Conservation (phyloP, 2,113 vertebrate species). For the Canis aureus region DNA sequence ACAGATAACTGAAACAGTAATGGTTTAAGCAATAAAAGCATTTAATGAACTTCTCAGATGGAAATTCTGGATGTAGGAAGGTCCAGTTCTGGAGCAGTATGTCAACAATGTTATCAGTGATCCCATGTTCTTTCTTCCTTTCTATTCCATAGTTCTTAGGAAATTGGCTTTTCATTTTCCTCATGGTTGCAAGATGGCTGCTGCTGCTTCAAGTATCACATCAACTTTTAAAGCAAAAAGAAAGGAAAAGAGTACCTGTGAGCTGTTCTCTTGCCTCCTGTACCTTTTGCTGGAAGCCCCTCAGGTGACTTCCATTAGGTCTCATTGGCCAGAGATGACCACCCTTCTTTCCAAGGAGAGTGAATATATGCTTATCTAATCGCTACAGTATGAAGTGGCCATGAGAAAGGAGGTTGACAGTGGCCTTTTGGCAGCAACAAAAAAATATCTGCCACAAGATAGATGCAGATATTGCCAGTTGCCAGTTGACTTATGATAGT, state of each 20-base stretch:
- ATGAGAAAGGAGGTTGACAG: background rate
- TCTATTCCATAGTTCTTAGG: background rate
- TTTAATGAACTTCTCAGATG: background rate
- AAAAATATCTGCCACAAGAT: background rate
- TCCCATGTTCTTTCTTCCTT: background rate
- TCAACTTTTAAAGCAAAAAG: background rate
- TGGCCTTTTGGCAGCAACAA: background rate
- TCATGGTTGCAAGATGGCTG: background rate
- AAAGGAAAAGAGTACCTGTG: background rate
- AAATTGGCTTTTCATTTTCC: background rate
- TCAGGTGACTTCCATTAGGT: background rate
- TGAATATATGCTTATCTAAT: background rate
- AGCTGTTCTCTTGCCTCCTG: background rate
- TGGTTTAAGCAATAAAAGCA: background rate
- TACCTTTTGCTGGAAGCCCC: background rate
- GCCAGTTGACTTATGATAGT: background rate
- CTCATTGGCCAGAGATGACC: background rate
- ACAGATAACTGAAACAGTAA: background rate
- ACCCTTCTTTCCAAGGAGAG: background rate
- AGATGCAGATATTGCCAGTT: background rate
- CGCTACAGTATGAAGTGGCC: background rate
- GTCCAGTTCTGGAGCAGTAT: background rate
- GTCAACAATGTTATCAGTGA: background rate
- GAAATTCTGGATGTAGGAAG: background rate
- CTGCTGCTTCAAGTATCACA: background rate